Evolutionary conservation across 2,888 invertebrate species (phyloP).

Genomic region (Lycia hirtaria): DNA sequence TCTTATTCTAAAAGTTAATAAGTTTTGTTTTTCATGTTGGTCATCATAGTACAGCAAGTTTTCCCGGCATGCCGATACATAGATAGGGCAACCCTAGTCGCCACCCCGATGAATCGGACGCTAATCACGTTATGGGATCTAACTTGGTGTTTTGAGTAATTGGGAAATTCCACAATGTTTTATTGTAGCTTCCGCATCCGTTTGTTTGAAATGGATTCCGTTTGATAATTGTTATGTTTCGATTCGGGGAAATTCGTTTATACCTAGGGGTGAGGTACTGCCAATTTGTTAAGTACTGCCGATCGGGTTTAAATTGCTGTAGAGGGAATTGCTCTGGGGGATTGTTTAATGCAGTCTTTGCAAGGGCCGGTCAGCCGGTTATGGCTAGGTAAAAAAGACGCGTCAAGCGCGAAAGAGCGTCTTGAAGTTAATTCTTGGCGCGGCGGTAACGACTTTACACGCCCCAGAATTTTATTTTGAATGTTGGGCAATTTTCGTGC

Average conservation of each 20-base stretch:
- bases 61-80: background rate
- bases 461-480: background rate
- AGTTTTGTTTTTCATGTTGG: too few relatives aligned
- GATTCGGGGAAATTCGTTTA: conserved; percentile 32
- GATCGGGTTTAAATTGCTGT: conserved; percentile 20
- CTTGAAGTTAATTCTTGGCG: background rate
- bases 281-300: conserved; percentile 20
- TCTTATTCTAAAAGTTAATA: too few relatives aligned
- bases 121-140: conserved; percentile 70
- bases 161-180: conserved; percentile 53
- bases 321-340: background rate
- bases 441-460: background rate
- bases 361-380: background rate
- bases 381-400: background rate
- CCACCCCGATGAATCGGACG: conserved; percentile 58
- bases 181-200: conserved; percentile 38
- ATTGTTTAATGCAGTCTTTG: background rate
- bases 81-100: conserved; percentile 33
- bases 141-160: conserved; percentile 61
- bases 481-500: background rate
- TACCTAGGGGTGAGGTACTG: conserved; percentile 4
- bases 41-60: too few relatives aligned
- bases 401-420: background rate
- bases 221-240: conserved; percentile 32
- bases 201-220: conserved; percentile 37